Base-by-base conservation (phyloP, 2,888 invertebrate species). In the Drosophila nr. fundita region DNA sequence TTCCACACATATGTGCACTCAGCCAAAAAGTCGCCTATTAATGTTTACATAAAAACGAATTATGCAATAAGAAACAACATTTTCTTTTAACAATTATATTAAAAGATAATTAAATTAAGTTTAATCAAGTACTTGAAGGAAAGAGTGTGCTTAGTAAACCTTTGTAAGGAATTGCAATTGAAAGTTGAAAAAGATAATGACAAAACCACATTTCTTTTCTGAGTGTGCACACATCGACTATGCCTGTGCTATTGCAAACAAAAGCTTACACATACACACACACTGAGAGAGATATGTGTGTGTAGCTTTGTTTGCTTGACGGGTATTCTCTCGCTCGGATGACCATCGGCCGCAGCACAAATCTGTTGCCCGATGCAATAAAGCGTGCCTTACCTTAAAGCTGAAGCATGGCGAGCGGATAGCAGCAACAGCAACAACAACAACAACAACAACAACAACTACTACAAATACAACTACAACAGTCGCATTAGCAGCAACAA, bases 311-410 rank as follows among this genome's bases (percentile, higher is more conserved):
- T 36, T 29, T 57, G 57, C 18, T 21, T 32, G 42, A 38, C 52
- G 53, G 70, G 36, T 68, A 52, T 68, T 71, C 73, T 38, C 29
- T 64, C 70, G 59, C 76, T 62, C 34, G 40, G 57, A 57, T 64
- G 69, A 67, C 77, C 78, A 73, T 63, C 73, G 58, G 61, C 82
- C 85, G 70, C 48, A 68, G 63, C 69, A 24, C 21, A 63, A 82
- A 86, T 76, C 80, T 80, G 59, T 75, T 76, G 79, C 70, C 55
- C 71, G 79, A 82, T 79, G 86, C 86, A 86, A 82, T 86, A 85
- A 82, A 79, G 71, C 85, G 82, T 71, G 81, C 75, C 67, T 69
- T 69, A 42, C 24, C 53, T 71, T 45, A 53, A 78, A 82, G 59
- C 65, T 67, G 65, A 84, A 84, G 78, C 84, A 66, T 81, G 65